phyloP scores from a whole-genome alignment of 2,113 vertebrate genomes.

The Platichthys flesus region DNA sequence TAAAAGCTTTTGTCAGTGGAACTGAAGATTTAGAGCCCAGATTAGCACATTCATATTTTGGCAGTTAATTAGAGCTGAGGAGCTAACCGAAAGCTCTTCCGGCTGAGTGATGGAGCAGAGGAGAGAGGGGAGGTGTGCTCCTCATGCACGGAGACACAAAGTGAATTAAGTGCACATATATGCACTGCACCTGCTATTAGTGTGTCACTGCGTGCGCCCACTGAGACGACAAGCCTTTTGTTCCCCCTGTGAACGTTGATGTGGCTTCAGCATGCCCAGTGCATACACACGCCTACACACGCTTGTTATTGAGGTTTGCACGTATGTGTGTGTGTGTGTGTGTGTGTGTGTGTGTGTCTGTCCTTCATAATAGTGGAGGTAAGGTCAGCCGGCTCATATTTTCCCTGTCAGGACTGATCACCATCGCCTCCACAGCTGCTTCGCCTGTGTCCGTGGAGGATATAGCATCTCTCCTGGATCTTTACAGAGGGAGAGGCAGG shows the following conservation, averaged over 20 bases:
- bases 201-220: constrained; percentile 12
- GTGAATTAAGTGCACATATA: constrained; percentile 56
- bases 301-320: background rate
- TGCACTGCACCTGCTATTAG: constrained; percentile 19
- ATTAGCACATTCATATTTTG: constrained; percentile 74
- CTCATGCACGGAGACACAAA: constrained; percentile 36
- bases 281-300: background rate
- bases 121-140: constrained; percentile 45
- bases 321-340: background rate
- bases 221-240: constrained; percentile 23
- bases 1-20: constrained; percentile 72
- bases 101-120: constrained; percentile 60
- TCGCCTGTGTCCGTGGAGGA: constrained; percentile 35
- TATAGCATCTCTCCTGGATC: constrained; percentile 45
- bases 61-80: constrained; percentile 76
- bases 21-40: constrained; percentile 70
- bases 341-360: constrained; percentile 18
- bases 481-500: constrained; percentile 27
- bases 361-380: constrained; percentile 61
- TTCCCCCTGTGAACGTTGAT: constrained; percentile 2
- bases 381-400: constrained; percentile 73
- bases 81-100: constrained; percentile 62
- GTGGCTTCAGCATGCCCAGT: constrained; percentile 1
- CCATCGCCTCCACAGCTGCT: constrained; percentile 45
- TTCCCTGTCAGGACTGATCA: constrained; percentile 70